Base-by-base conservation (phyloP, 2,797 vertebrate species). In the Dendrocincla tyrannina region DNA sequence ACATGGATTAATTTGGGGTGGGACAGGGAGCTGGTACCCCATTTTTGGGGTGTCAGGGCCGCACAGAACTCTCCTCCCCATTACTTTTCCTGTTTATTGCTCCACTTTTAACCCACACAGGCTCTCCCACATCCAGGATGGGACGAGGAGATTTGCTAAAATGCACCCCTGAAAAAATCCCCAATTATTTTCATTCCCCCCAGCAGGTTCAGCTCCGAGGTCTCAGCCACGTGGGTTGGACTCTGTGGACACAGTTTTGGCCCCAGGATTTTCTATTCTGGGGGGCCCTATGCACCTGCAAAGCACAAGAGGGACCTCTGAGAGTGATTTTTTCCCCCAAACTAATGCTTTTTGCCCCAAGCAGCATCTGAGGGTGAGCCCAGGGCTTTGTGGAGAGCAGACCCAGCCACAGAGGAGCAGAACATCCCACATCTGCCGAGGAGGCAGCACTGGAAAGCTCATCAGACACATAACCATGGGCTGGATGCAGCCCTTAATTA, bases 191-290 rank as follows among this genome's bases (percentile, higher is more conserved):
- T 17, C 2, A 20, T 32, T 27, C 46, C 12, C 30, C 42, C 30
- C 14, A 15, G 19, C 0, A 5, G 53, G 33, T 50, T 79, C 42
- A 46, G 50, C 63, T 30, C 59, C 0, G 2, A 37, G 80, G 60
- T 27, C 0, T 0, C 3, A 7, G 46, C 66, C 18, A 0, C 3
- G 1, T 0, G 4, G 25, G 11, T 56, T 11, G 35, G 23, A 4
- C 18, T n/a, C 13, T 0, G 15, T 1, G 3, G 56, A 7, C 27
- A 4, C 41, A 19, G 5, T n/a, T 60, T 58, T 8, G 32, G 12
- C 25, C 20, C 30, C 7, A 0, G 47, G 76, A 22, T 66, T 83
- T 77, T 66, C 49, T 53, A 0, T 27, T 19, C 33, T 3, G 11
- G 11, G 23, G 19, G 37, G 53, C 5, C 17, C 4, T 2, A 12